Evolutionary conservation across 2,797 vertebrate genomes (phyloP).

Genomic region (Lycodopsis pacificus): DNA sequence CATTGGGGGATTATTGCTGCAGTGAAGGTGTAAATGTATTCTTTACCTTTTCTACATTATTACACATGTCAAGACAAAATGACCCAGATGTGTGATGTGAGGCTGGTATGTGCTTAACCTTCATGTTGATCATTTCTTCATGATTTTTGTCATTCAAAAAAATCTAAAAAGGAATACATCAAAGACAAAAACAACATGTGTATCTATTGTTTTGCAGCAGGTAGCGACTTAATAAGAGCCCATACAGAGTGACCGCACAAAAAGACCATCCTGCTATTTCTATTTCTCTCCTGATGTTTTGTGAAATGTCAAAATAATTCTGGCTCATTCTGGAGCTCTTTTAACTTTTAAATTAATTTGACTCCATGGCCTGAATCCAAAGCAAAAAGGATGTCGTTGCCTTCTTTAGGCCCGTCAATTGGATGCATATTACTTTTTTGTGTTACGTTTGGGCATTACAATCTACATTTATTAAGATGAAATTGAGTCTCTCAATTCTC

Average conservation of each 20-base stretch:
- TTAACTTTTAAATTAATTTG: neutral
- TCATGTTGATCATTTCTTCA: neutral
- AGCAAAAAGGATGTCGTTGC: neutral
- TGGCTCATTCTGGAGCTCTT: neutral
- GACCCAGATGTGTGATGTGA: neutral
- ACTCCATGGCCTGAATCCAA: neutral
- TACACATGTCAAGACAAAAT: neutral
- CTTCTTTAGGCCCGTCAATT: neutral
- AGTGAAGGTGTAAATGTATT: neutral
- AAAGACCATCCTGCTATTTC: neutral
- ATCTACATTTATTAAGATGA: slow-evolving; percentile 5
- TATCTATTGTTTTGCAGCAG: neutral
- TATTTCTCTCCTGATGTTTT: neutral
- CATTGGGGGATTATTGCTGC: neutral
- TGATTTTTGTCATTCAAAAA: neutral
- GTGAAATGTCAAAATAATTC: slow-evolving; percentile 3
- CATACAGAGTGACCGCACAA: neutral
- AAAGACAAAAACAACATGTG: neutral
- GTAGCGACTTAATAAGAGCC: neutral
- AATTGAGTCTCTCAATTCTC: slow-evolving; percentile 12
- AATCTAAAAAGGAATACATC: neutral
- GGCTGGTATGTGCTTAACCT: neutral
- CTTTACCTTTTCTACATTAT: neutral
- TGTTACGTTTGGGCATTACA: slow-evolving; percentile 2
- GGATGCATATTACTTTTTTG: neutral